Percentiles rank a stretch among this genome's conserved stretches.
phyloP scores from a whole-genome alignment of 2,113 vertebrate species.

The Xiphorhynchus elegans region DNA sequence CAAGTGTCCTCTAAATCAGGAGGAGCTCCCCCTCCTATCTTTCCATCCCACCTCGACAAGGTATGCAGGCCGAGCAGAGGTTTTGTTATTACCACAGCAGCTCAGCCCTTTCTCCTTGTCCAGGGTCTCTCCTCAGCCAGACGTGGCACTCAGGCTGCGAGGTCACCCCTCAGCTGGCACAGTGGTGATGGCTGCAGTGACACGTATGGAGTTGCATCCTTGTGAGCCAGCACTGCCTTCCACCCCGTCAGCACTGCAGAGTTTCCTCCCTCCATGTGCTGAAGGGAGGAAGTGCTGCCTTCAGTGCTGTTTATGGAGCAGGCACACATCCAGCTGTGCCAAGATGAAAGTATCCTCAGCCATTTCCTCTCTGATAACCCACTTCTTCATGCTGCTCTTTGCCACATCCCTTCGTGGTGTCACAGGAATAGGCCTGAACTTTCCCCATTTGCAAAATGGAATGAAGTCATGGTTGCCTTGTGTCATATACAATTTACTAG shows the following conservation, averaged over 20 bases:
- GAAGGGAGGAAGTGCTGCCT: not conserved
- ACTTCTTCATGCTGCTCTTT: not conserved
- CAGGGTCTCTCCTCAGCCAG: not conserved
- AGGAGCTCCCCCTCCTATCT: not conserved
- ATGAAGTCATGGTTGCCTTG: not conserved
- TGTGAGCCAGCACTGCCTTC: not conserved
- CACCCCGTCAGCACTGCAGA: not conserved
- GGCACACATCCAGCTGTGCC: accelerated
- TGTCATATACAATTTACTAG: not conserved
- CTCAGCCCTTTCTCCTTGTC: not conserved
- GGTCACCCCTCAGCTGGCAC: not conserved
- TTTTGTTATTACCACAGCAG: not conserved
- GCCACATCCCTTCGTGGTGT: not conserved
- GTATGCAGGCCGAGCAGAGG: not conserved
- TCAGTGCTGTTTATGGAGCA: not conserved
- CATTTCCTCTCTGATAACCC: not conserved
- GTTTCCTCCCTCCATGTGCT: not conserved
- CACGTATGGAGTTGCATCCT: not conserved
- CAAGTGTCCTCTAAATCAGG: not conserved
- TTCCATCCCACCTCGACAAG: accelerated
- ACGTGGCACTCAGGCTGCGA: not conserved
- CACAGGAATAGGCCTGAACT: not conserved
- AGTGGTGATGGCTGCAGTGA: accelerated
- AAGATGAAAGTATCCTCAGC: not conserved
- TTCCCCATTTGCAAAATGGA: not conserved